Conservation (phyloP, 2,113 vertebrate genomes). For the Paradoxurus hermaphroditus region DNA sequence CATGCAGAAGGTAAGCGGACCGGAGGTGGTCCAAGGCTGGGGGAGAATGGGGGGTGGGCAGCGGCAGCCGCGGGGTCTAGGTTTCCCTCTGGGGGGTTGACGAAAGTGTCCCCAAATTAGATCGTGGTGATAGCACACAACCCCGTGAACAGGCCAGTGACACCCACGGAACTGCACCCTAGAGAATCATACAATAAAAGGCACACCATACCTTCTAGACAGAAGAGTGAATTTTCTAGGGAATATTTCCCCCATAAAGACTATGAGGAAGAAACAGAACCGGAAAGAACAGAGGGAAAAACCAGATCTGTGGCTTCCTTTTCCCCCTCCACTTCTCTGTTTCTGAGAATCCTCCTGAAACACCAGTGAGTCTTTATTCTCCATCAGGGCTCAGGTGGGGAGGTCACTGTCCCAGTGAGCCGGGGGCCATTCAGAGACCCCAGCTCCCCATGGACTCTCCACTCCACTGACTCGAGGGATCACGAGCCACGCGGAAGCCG, state of each 20-base stretch:
- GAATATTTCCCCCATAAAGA: background rate
- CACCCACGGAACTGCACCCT: background rate
- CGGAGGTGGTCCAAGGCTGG: background rate
- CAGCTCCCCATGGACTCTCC: background rate
- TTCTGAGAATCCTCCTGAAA: background rate
- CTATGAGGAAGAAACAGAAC: background rate
- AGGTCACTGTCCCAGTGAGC: background rate
- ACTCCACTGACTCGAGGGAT: background rate
- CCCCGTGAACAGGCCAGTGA: background rate
- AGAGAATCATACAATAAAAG: no score
- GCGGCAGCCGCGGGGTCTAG: rapidly evolving
- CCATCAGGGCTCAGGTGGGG: background rate
- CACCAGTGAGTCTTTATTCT: background rate
- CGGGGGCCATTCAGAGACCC: no score
- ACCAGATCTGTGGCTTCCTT: background rate
- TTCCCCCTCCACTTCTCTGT: background rate
- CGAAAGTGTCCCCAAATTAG: background rate
- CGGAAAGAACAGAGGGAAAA: background rate
- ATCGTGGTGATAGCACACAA: background rate
- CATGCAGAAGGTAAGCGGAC: background rate
- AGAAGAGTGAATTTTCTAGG: background rate
- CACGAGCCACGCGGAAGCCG: background rate
- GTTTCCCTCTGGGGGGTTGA: background rate
- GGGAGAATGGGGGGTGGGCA: background rate
- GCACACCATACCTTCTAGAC: no score